These are phyloP conservation scores for Hirudinaria manillensis DNA, from an alignment of 2,888 invertebrate species.

Conservation along the genomic window DNA sequence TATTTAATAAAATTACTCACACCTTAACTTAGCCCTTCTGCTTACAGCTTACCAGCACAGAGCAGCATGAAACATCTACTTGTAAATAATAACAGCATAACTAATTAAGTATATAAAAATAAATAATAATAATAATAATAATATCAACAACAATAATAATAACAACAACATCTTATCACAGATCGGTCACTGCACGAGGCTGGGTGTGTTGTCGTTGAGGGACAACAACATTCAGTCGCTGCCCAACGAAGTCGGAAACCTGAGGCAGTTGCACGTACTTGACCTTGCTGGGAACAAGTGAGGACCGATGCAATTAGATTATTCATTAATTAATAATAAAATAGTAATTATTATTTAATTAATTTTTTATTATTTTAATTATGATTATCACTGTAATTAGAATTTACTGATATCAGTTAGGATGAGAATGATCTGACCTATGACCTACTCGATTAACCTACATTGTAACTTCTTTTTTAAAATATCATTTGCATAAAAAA, in stretches of 20 bases:
- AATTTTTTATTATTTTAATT: not conserved
- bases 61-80: too few species aligned
- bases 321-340: not conserved
- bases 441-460: too few species aligned
- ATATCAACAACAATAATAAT: too few species aligned
- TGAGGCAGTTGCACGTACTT: conserved; percentile 84
- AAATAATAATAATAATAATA: too few species aligned
- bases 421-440: not conserved
- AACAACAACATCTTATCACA: conserved; percentile 32
- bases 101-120: too few species aligned
- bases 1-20: too few species aligned
- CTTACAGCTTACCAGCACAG: too few species aligned
- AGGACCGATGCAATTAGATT: conserved; percentile 30
- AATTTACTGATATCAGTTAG: not conserved
- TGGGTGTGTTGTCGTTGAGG: conserved; percentile 88
- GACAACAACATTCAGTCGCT: conserved; percentile 87
- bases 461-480: too few species aligned
- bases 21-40: too few species aligned
- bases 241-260: conserved; percentile 84
- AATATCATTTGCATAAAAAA: too few species aligned
- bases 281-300: conserved; percentile 91
- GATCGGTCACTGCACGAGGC: conserved; percentile 55
- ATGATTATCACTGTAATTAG: not conserved
- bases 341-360: too few species aligned
- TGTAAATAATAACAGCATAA: too few species aligned